These are phyloP conservation scores for Spicauda simplicius DNA, from an alignment of 2,888 invertebrate species.

Conservation along the genomic window DNA sequence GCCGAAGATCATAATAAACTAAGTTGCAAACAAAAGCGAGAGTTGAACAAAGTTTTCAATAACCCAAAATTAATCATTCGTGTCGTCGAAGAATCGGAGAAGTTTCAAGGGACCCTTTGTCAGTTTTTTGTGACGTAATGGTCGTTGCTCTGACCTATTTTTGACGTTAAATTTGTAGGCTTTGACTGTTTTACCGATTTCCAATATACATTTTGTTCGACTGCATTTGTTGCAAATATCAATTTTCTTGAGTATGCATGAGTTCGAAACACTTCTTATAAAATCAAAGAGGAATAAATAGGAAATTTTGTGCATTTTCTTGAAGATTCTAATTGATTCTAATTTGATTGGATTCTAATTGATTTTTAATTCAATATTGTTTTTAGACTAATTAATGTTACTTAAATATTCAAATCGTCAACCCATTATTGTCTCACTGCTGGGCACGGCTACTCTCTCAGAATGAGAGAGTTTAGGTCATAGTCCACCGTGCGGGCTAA, in stretches of 20 bases:
- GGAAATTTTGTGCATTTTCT: background rate
- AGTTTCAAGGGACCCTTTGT: conserved; percentile 17
- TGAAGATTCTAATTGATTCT: too few species aligned
- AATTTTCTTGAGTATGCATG: too few species aligned
- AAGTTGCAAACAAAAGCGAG: conserved; percentile 23
- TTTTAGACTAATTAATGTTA: too few species aligned
- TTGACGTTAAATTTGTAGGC: background rate
- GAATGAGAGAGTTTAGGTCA: too few species aligned
- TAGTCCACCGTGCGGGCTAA: too few species aligned
- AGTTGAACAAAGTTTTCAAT: conserved; percentile 12
- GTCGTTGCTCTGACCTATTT: conserved; percentile 16
- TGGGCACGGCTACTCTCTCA: too few species aligned
- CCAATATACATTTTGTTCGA: background rate
- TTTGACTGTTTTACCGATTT: background rate
- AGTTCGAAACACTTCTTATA: too few species aligned
- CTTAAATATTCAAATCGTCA: too few species aligned
- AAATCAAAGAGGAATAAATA: background rate
- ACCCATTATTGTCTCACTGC: too few species aligned
- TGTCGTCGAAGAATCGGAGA: conserved; percentile 19
- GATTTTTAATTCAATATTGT: too few species aligned
- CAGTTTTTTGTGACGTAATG: conserved; percentile 1
- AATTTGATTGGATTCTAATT: too few species aligned
- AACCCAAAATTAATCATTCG: conserved; percentile 13
- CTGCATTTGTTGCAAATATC: background rate
- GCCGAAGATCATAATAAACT: conserved; percentile 20